phyloP scores from a whole-genome alignment of 2,888 invertebrate genomes.

The Chloroclysta siterata region DNA sequence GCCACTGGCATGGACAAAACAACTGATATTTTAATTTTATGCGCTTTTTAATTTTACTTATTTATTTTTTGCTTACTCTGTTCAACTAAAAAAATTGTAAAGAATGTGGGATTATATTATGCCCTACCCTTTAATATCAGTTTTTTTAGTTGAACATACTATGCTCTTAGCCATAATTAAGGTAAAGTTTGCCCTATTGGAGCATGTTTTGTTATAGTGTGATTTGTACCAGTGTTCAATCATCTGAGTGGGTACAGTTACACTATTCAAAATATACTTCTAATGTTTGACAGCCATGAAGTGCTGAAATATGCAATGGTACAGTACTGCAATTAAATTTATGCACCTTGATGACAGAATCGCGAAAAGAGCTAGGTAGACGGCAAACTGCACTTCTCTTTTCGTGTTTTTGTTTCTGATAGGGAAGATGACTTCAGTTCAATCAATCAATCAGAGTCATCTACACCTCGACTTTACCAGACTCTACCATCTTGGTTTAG shows the following conservation, averaged over 20 bases:
- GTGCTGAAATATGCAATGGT: not conserved
- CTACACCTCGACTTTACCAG: too few relatives aligned
- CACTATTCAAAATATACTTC: not conserved
- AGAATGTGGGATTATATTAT: too few relatives aligned
- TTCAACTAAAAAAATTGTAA: not conserved
- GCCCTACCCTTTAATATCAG: too few relatives aligned
- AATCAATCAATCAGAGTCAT: too few relatives aligned
- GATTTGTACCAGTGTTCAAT: not conserved
- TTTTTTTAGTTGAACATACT: not conserved
- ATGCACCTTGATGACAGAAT: not conserved
- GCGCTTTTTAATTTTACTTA: conserved; percentile 14
- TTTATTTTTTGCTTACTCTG: conserved; percentile 14
- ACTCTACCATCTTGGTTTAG: too few relatives aligned
- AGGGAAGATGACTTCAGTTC: too few relatives aligned
- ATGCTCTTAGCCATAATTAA: conserved; percentile 1
- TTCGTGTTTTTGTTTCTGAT: not conserved
- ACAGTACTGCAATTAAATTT: not conserved
- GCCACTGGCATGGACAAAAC: conserved; percentile 73
- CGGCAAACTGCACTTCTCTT: too few relatives aligned
- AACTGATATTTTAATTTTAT: conserved; percentile 47
- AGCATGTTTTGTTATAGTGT: not conserved
- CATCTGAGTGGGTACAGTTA: not conserved
- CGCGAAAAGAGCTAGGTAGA: too few relatives aligned
- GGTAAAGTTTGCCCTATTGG: not conserved
- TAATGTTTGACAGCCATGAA: not conserved